phyloP scores from a whole-genome alignment of 2,113 vertebrate species.

The Rallus limicola region DNA sequence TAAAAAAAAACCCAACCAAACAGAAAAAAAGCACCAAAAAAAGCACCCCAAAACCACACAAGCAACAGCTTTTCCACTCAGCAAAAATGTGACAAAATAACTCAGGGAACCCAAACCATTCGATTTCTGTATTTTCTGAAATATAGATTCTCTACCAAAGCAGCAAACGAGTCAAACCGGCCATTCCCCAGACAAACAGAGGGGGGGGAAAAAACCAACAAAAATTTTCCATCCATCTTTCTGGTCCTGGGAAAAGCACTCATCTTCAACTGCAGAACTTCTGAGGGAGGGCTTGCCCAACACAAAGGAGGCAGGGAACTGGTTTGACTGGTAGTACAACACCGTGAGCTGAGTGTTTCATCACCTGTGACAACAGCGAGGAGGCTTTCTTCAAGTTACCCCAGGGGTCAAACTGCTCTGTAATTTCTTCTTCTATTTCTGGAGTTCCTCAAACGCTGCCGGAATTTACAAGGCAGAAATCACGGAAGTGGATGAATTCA shows the following conservation, averaged over 20 bases:
- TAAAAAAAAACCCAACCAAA: no score
- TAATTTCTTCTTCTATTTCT: constrained; percentile 8
- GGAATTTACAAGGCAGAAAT: neutral
- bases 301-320: neutral
- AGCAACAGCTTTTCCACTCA: neutral
- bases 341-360: neutral
- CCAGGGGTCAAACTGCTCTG: neutral
- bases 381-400: constrained; percentile 13
- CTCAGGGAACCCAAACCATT: fast-evolving
- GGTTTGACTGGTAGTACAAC: constrained; percentile 22
- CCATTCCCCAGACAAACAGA: neutral
- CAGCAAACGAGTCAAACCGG: neutral
- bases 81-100: neutral
- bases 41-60: no score
- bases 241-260: neutral
- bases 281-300: neutral
- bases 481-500: neutral
- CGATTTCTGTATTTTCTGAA: neutral
- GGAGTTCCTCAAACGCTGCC: neutral
- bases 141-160: neutral
- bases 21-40: no score
- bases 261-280: neutral
- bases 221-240: neutral
- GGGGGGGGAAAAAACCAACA: no score
- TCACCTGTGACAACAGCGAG: neutral